Conservation (phyloP, 2,797 vertebrate species). For the Galaxias olidus region DNA sequence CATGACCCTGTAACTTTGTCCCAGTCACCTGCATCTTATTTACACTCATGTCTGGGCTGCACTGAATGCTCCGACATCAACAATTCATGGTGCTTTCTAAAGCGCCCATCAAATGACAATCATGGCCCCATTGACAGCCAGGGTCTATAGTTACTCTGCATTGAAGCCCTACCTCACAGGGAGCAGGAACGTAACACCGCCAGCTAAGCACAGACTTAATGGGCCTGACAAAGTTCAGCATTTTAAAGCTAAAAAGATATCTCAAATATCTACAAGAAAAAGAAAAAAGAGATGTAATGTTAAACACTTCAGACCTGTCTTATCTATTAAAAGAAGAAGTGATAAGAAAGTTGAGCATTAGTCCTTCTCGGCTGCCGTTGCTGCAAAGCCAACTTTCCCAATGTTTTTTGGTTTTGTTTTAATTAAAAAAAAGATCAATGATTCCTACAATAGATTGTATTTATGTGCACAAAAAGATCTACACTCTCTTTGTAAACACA, state of each 20-base stretch:
- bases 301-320: too few relatives aligned
- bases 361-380: background rate
- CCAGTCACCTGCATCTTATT: slow-evolving; percentile 63
- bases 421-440: slow-evolving; percentile 56
- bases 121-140: slow-evolving; percentile 37
- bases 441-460: slow-evolving; percentile 35
- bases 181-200: slow-evolving; percentile 20
- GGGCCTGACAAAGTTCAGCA: background rate
- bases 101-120: slow-evolving; percentile 49
- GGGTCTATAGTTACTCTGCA: slow-evolving; percentile 33
- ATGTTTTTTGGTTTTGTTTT: slow-evolving; percentile 57
- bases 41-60: slow-evolving; percentile 58
- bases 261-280: too few relatives aligned
- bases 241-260: background rate
- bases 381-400: slow-evolving; percentile 29
- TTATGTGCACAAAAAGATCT: slow-evolving; percentile 48
- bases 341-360: too few relatives aligned
- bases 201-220: slow-evolving; percentile 29
- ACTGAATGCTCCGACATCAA: slow-evolving; percentile 63
- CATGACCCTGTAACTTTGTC: slow-evolving; percentile 58
- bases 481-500: slow-evolving; percentile 51
- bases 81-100: slow-evolving; percentile 66
- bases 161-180: background rate
- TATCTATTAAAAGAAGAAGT: too few relatives aligned
- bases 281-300: too few relatives aligned